phyloP scores from a whole-genome alignment of 2,888 invertebrate species.

The Micoletzkya japonica region DNA sequence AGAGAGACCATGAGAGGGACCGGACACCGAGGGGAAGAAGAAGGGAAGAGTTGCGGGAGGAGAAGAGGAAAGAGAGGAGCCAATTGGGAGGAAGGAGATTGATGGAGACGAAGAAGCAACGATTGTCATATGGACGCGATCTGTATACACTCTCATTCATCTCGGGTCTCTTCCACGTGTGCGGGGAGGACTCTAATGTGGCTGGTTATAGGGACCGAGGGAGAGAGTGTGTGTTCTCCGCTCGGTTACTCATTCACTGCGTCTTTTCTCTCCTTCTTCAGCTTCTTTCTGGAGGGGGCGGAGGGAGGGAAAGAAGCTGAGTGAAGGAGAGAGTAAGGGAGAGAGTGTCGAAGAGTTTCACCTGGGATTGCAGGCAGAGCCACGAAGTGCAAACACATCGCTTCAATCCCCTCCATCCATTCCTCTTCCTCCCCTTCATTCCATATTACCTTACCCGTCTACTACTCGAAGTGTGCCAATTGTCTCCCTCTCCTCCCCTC shows the following conservation, averaged over 20 bases:
- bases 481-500: neutral
- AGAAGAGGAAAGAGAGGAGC: conserved; percentile 5
- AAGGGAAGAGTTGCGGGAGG: neutral
- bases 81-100: neutral
- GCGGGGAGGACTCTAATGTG: neutral
- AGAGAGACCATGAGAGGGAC: conserved; percentile 9
- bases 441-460: neutral
- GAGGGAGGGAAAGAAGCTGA: neutral
- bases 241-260: too few species aligned
- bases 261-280: too few species aligned
- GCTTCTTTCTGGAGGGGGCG: too few species aligned
- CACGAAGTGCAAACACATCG: neutral
- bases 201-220: neutral
- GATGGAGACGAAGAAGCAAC: neutral
- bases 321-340: neutral
- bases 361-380: neutral
- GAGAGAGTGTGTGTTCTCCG: neutral
- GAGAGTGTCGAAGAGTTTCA: neutral
- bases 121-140: neutral
- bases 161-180: neutral
- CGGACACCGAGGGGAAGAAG: neutral
- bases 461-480: neutral
- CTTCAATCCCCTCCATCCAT: neutral
- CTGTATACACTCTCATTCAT: neutral
- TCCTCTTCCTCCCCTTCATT: neutral